These are phyloP conservation scores for Conus canariensis DNA, from an alignment of 2,888 invertebrate species.

Conservation along the genomic window DNA sequence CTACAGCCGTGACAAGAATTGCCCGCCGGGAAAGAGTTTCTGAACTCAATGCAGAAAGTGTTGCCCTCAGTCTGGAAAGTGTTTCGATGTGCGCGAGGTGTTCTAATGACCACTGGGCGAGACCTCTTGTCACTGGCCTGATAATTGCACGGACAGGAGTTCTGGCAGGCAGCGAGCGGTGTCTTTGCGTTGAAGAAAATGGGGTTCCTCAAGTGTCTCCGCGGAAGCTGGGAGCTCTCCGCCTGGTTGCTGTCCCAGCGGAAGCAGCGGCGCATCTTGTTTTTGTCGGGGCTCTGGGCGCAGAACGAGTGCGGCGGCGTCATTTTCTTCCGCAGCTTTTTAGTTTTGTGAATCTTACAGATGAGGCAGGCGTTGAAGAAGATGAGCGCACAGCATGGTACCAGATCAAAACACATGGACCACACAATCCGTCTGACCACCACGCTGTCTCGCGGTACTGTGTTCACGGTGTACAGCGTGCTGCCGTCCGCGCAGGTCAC, in stretches of 20 bases:
- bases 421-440: slow-evolving; percentile 66
- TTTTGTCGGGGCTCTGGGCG: slow-evolving; percentile 19
- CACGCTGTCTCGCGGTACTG: slow-evolving; percentile 54
- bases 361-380: slow-evolving; percentile 75
- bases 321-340: slow-evolving; percentile 42
- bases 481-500: slow-evolving; percentile 54
- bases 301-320: slow-evolving; percentile 15
- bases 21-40: neutral
- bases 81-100: neutral
- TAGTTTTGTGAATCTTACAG: slow-evolving; percentile 53
- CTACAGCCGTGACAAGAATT: neutral
- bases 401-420: slow-evolving; percentile 72
- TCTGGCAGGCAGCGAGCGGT: neutral
- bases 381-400: slow-evolving; percentile 71
- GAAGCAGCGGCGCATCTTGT: slow-evolving; percentile 42
- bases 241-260: slow-evolving; percentile 56
- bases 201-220: slow-evolving; percentile 2
- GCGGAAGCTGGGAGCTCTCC: slow-evolving; percentile 48
- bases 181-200: neutral
- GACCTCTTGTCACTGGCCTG: neutral
- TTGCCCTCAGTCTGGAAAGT: neutral
- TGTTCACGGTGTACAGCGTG: slow-evolving; percentile 53
- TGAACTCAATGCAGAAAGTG: neutral
- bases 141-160: neutral
- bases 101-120: neutral